Evolutionary conservation across 2,888 invertebrate genomes (phyloP).

Genomic region (Diadegma fenestrale): DNA sequence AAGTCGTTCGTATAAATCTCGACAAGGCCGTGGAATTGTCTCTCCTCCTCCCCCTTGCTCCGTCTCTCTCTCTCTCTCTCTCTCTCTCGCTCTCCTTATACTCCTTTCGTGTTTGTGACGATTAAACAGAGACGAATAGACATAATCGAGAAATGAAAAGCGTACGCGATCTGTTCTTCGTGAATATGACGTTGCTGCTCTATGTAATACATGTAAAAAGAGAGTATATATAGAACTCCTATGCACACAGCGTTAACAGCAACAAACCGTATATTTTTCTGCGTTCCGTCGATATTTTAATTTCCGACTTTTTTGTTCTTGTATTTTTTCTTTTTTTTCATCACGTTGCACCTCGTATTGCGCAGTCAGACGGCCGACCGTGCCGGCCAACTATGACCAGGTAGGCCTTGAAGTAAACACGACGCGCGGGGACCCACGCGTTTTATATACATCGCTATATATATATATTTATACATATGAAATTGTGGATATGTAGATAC

Average conservation of each 20-base stretch:
- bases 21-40: conserved; percentile 55
- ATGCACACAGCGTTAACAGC: background rate
- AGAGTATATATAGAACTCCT: background rate
- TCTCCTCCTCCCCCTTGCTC: conserved; percentile 16
- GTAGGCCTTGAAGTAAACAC: conserved; percentile 83
- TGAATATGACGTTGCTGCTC: conserved; percentile 36
- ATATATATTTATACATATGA: background rate
- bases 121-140: conserved; percentile 47
- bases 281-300: conserved; percentile 58
- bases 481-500: conserved; percentile 1
- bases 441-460: conserved; percentile 47
- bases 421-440: conserved; percentile 80
- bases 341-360: conserved; percentile 74
- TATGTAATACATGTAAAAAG: background rate
- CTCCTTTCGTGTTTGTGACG: conserved; percentile 42
- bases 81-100: conserved; percentile 33
- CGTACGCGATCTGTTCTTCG: conserved; percentile 46
- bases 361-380: conserved; percentile 75
- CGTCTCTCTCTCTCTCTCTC: conserved; percentile 41
- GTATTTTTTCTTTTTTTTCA: conserved; percentile 62
- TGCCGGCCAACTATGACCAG: conserved; percentile 76
- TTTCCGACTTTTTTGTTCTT: conserved; percentile 42
- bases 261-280: conserved; percentile 61
- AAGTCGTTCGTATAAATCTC: conserved; percentile 63
- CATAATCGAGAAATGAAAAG: conserved; percentile 59